These are phyloP conservation scores for Peromyscus leucopus DNA, from an alignment of 2,113 vertebrate species.

Conservation along the genomic window DNA sequence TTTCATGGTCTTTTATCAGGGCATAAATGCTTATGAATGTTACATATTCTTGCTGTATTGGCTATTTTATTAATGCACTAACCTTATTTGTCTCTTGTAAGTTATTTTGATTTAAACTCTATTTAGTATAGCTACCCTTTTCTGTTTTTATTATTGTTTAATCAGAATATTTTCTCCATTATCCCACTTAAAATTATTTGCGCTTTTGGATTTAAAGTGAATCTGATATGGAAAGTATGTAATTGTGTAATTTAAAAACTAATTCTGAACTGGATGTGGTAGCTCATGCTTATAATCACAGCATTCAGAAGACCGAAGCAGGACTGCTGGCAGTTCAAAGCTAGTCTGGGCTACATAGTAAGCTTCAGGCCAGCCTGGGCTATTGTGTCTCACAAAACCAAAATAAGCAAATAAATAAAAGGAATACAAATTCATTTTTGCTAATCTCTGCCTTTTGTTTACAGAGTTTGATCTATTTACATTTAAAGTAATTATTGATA, in stretches of 20 bases:
- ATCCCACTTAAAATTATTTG: neutral
- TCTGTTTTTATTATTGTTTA: neutral
- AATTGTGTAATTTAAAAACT: neutral
- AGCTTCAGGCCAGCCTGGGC: neutral
- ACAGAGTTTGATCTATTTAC: neutral
- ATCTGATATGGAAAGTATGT: neutral
- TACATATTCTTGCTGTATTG: neutral
- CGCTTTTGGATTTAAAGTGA: neutral
- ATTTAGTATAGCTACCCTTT: neutral
- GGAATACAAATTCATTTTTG: neutral
- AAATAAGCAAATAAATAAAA: neutral
- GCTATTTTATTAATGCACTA: neutral
- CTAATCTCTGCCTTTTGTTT: neutral
- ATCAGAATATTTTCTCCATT: neutral
- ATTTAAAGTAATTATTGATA: neutral
- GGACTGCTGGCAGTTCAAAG: neutral
- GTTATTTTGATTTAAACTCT: neutral
- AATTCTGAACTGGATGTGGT: neutral
- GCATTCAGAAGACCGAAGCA: neutral
- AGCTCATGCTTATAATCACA: neutral
- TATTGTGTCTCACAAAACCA: neutral
- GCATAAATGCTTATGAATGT: neutral
- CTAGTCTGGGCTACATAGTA: too few species aligned
- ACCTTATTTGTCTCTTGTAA: neutral
- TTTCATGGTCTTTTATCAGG: slow-evolving; percentile 16